Conservation (phyloP, 2,888 invertebrate species). For the Phortica magna region DNA sequence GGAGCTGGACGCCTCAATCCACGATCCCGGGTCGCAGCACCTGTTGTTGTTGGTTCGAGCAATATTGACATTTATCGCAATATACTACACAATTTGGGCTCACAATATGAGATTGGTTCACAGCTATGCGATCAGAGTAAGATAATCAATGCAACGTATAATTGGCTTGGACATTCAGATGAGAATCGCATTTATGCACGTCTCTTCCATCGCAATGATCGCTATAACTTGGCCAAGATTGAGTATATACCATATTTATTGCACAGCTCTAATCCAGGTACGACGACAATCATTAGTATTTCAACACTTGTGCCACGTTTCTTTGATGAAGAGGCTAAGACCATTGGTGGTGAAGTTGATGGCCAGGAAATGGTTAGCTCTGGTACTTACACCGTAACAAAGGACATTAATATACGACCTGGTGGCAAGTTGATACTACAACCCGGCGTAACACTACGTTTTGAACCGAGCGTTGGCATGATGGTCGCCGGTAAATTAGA, state of each 20-base stretch:
- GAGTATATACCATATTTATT: constrained; percentile 93
- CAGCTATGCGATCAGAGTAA: constrained; percentile 96
- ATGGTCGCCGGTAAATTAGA: constrained; percentile 96
- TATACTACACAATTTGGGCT: constrained; percentile 92
- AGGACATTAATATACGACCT: constrained; percentile 96
- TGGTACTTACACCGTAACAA: constrained; percentile 93
- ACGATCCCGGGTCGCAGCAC: constrained; percentile 94
- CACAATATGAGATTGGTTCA: constrained; percentile 96
- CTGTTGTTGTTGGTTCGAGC: constrained; percentile 93
- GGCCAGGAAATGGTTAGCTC: constrained; percentile 90
- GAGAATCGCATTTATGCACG: constrained; percentile 87
- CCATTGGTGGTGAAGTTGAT: constrained; percentile 95
- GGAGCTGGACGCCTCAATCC: constrained; percentile 87
- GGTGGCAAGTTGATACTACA: constrained; percentile 94
- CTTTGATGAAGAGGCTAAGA: constrained; percentile 83
- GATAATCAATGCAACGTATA: constrained; percentile 94
- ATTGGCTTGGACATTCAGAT: constrained; percentile 91
- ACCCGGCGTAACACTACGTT: constrained; percentile 92
- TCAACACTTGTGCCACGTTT: constrained; percentile 89
- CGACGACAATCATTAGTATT: constrained; percentile 88
- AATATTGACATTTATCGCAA: constrained; percentile 94
- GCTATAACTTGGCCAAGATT: constrained; percentile 96
- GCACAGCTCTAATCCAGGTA: constrained; percentile 92
- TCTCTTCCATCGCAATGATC: constrained; percentile 90
- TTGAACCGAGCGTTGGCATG: constrained; percentile 96